Evolutionary conservation across 2,797 vertebrate genomes (phyloP), one percentile per base, ranked within the genome.

Genomic region (Tinamus major): DNA sequence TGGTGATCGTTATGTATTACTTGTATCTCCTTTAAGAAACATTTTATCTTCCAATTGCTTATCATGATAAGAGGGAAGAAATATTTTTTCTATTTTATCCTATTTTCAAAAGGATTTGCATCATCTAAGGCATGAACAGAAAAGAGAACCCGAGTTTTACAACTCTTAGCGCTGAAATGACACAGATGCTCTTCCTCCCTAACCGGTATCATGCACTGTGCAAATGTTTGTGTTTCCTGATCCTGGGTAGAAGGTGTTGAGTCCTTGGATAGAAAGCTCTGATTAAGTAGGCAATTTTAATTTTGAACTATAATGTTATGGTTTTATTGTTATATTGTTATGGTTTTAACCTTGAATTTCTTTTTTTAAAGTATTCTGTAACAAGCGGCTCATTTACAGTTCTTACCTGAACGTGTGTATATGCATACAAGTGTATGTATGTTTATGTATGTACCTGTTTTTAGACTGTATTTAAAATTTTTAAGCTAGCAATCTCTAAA

Each of bases 181-280:
- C n/a, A 5, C 6, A 39, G 39, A 13, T 0, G 0, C 64, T 77
- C 35, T 29, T 61, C 53, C 37, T 14, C 16, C 6, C 0, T 37
- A 6, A 3, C 9, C 21, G 17, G 16, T 35, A 10, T 44, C 55
- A 6, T 27, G 3, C 3, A 1, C 53, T 35, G 35, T 20, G 39
- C 39, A 56, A 10, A 19, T 31, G 53, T 27, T 56, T 21, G 12
- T 62, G n/a, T 44, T 13, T 65, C 46, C 3, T 1, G 35, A 41
- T 35, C 55, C 31, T 5, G 21, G 64, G 13, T 5, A 76, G 39
- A 21, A 4, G 0, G 19, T 9, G 65, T 88, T 69, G 46, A 78
- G 78, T 69, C 20, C 33, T 41, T 65, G 29, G 39, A 37, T 24
- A 58, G 58, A 67, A 76, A 56, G 3, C 44, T 80, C 61, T 59